phyloP scores from a whole-genome alignment of 23 tunicate genomes.

The Corella eumyota region DNA sequence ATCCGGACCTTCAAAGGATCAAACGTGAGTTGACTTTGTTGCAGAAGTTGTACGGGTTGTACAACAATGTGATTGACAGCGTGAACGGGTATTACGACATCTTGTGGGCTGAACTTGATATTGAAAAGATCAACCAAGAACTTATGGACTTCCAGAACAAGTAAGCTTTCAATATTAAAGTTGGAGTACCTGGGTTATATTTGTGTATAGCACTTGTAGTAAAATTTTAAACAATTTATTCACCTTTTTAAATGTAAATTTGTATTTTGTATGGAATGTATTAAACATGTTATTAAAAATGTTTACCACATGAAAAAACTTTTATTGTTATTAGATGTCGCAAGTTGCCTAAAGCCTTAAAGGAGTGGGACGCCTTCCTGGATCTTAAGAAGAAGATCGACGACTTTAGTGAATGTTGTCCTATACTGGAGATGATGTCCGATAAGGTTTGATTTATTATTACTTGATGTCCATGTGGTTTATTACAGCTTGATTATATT shows the following conservation, averaged over 20 bases:
- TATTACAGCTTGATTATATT: not conserved
- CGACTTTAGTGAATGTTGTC: conserved; percentile 94
- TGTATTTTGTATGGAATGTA: too few species aligned
- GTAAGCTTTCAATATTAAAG: conserved; percentile 23
- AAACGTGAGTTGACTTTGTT: conserved; percentile 78
- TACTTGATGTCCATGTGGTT: not conserved
- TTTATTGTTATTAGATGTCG: conserved; percentile 51
- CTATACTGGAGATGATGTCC: conserved; percentile 90
- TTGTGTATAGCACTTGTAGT: too few species aligned
- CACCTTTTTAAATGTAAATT: too few species aligned
- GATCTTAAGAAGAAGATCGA: conserved; percentile 90
- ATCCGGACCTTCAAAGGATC: conserved; percentile 89
- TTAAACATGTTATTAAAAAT: too few species aligned
- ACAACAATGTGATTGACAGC: conserved; percentile 95
- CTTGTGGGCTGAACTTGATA: conserved; percentile 92
- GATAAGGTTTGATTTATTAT: conserved; percentile 35
- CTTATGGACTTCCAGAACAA: conserved; percentile 93
- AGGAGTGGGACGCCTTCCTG: conserved; percentile 93
- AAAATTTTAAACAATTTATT: too few species aligned
- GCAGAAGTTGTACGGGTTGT: conserved; percentile 88
- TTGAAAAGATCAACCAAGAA: conserved; percentile 90
- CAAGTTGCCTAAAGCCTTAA: conserved; percentile 89
- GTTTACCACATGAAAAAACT: not conserved
- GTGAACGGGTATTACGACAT: conserved; percentile 96
- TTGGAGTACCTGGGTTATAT: too few species aligned